Base-by-base conservation (phyloP, 2,113 vertebrate genomes). In the Poecilia latipinna region DNA sequence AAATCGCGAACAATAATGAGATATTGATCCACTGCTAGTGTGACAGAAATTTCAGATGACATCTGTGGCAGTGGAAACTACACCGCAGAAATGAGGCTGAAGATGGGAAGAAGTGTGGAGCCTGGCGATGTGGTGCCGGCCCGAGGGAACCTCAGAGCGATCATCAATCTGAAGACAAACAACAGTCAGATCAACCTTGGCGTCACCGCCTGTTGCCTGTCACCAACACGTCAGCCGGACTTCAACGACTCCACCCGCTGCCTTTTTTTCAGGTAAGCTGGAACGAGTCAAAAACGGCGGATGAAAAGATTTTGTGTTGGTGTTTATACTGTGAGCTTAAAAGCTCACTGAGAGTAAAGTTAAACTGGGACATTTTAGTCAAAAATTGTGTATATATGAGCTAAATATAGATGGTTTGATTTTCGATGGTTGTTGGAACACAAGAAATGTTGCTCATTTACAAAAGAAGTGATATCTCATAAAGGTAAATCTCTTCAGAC, bases 41-140 rank as follows among this genome's bases (percentile, higher is more conserved):
- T 91, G 2, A 93, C 92, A 12, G 44, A 85, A 0, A 84, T 95
- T 74, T 93, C 92, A 5, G 95, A 94, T 26, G 91, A 94, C 22
- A 37, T 84, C 64, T 95, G 95, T 8, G 84, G 91, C 70, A 93
- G 87, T 4, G 92, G 94, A 3, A 95, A 94, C 91, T 93, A 95
- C 90, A 92, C 86, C 0, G 93, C 91, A 65, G 92, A 83, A 83
- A 93, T 96, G 93, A 95, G 82, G 62, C 78, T 95, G 66, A 68
- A 79, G 87, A 83, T 8, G 63, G 81, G 68, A 65, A 77, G 54
- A 70, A 70, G 51, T 51, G 54, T 86, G 6, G 32, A 82, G 81
- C 85, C 81, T n/a, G 85, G 73, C 5, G 73, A 79, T 65, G 70
- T 42, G 17, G 11, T 77, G 7, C 6, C 74, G 31, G 68, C 68